These are phyloP conservation scores for Passerina amoena DNA, from an alignment of 2,113 vertebrate species.

Conservation along the genomic window DNA sequence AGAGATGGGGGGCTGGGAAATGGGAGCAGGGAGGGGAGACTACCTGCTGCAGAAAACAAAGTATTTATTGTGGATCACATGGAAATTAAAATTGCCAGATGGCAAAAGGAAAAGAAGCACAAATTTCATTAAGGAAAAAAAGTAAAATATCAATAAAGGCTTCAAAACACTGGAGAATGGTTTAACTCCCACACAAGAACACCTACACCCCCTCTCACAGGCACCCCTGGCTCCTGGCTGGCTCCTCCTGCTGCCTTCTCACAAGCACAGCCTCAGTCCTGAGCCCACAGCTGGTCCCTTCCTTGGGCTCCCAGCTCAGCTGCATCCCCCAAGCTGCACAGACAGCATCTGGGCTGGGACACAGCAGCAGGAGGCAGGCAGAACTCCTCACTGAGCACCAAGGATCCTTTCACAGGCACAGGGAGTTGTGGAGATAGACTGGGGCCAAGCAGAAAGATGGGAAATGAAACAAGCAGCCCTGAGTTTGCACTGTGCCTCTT, in stretches of 20 bases:
- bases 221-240: not conserved
- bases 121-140: not conserved
- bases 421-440: not conserved
- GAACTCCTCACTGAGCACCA: not conserved
- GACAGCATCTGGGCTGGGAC: not conserved
- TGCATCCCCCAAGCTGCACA: not conserved
- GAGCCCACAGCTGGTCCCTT: not conserved
- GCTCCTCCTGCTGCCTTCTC: not conserved
- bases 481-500: not conserved
- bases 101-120: not conserved
- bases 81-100: not conserved
- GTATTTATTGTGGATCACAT: not conserved
- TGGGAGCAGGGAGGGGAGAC: not conserved
- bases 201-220: accelerated
- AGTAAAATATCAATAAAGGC: not conserved
- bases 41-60: not conserved
- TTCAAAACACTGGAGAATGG: not conserved
- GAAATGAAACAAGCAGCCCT: not conserved
- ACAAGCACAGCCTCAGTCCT: not conserved
- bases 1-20: not conserved
- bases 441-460: not conserved
- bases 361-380: not conserved
- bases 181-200: not conserved
- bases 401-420: accelerated
- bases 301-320: not conserved